Evolutionary conservation across 2,888 invertebrate species (phyloP).

Genomic region (Hetaerina titia): DNA sequence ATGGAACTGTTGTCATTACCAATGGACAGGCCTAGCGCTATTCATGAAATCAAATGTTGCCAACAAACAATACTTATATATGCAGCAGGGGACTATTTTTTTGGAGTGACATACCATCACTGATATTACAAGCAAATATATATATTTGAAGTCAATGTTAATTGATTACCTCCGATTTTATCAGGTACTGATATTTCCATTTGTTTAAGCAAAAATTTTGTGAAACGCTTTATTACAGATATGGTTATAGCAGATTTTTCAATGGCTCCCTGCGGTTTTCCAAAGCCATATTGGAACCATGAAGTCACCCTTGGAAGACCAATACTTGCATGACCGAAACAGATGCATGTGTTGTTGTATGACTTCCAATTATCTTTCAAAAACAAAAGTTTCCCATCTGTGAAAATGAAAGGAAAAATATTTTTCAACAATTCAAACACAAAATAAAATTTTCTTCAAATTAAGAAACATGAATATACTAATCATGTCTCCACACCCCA

Average conservation of each 20-base stretch:
- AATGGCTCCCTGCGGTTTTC: conserved; percentile 76
- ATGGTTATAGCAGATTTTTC: conserved; percentile 71
- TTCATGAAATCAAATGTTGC: too few relatives aligned
- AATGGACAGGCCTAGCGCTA: too few relatives aligned
- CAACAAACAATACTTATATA: too few relatives aligned
- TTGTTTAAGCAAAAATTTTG: conserved; percentile 71
- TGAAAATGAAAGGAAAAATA: conserved; percentile 30
- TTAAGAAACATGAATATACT: neutral
- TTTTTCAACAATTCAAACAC: neutral
- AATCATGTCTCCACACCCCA: too few relatives aligned
- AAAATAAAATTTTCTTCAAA: too few relatives aligned
- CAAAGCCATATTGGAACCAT: conserved; percentile 79
- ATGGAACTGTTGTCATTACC: too few relatives aligned
- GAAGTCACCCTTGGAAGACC: conserved; percentile 76
- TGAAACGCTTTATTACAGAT: conserved; percentile 72
- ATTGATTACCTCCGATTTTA: conserved; percentile 43
- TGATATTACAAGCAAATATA: too few relatives aligned
- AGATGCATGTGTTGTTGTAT: conserved; percentile 73
- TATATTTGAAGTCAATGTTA: neutral
- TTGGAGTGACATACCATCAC: too few relatives aligned
- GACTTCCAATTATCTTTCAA: conserved; percentile 74
- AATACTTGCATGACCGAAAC: conserved; percentile 75
- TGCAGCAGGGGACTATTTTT: too few relatives aligned
- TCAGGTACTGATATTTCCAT: conserved; percentile 69
- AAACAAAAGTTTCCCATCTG: conserved; percentile 73